These are phyloP conservation scores for Agrotis clavis DNA, from an alignment of 2,888 invertebrate genomes.

Conservation along the genomic window DNA sequence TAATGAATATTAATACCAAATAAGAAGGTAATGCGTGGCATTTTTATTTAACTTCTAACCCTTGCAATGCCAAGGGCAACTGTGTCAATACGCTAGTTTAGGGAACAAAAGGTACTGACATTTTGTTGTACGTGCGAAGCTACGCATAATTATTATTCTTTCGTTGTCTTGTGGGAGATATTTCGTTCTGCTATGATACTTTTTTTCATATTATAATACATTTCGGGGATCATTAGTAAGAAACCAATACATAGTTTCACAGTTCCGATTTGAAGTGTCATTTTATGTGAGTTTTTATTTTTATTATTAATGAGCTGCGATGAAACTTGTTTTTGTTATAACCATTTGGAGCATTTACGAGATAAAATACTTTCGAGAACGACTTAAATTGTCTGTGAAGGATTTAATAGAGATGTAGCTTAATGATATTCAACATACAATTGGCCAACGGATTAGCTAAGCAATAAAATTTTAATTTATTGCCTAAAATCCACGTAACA, in stretches of 20 bases:
- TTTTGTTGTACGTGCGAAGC: conserved; percentile 18
- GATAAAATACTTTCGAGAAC: neutral
- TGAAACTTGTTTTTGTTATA: neutral
- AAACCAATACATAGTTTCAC: neutral
- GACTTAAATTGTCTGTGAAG: neutral
- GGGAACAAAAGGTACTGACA: conserved; percentile 53
- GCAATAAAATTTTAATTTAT: conserved; percentile 13
- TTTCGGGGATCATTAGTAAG: neutral
- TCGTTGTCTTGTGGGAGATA: conserved; percentile 19
- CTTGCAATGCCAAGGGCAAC: conserved; percentile 75
- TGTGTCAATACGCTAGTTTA: conserved; percentile 78
- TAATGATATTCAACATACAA: neutral
- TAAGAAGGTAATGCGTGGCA: conserved; percentile 71
- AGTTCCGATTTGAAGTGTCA: too few relatives aligned
- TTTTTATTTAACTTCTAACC: conserved; percentile 80
- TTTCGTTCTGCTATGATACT: conserved; percentile 1
- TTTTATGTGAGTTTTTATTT: neutral
- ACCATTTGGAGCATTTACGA: too few relatives aligned
- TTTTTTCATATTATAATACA: too few relatives aligned
- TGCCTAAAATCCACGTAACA: neutral
- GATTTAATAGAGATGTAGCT: neutral
- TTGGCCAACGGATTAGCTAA: neutral
- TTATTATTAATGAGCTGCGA: neutral
- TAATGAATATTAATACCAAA: conserved; percentile 78
- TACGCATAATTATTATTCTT: conserved; percentile 24